Evolutionary conservation across 2,888 invertebrate genomes (phyloP), one percentile per base, ranked within the genome.

Genomic region (Hypomecis punctinalis): DNA sequence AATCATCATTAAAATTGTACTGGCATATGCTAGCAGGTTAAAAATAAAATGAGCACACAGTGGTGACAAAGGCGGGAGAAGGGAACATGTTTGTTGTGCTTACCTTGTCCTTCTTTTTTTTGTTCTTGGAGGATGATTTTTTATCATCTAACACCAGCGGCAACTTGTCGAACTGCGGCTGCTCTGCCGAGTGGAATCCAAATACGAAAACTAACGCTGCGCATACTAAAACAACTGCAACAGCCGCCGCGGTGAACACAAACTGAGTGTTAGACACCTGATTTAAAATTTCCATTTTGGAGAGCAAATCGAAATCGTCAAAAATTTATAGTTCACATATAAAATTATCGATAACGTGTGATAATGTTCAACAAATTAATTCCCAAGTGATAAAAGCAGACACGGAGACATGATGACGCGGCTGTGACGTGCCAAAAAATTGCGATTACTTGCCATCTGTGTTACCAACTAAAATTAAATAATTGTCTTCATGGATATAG

Each of bases 151-250:
- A 79, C 72, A 93, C 89, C 73, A 94, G 86, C 47, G 95, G 94
- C 69, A 96, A 91, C 88, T 96, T 96, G 81, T 96, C 96, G 85
- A 96, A 96, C 81, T 96, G 96, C 81, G 97, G 97, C 89, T 96
- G 96, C 85, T 96, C 96, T 73, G 96, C 95, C 69, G 96, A 95
- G 91, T 96, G 96, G 90, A 97, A 96, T 70, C 96, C 96, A 87
- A 96, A 96, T 71, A 95, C 94, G 91, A 96, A 97, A 78, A 97
- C 96, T 75, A 97, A 90, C 74, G 96, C 93, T 73, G 96, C 96
- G 84, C 95, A 95, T 76, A 96, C 86, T 82, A 96, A 94, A 77
- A 96, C 96, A 82, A 95, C 93, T 75, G 94, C 89, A 69, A 94
- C 94, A 75, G 94, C 94, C 67, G 94, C 94, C 76, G 93, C 93